Conservation (phyloP, 2,113 vertebrate genomes). For the Saccopteryx bilineata region DNA sequence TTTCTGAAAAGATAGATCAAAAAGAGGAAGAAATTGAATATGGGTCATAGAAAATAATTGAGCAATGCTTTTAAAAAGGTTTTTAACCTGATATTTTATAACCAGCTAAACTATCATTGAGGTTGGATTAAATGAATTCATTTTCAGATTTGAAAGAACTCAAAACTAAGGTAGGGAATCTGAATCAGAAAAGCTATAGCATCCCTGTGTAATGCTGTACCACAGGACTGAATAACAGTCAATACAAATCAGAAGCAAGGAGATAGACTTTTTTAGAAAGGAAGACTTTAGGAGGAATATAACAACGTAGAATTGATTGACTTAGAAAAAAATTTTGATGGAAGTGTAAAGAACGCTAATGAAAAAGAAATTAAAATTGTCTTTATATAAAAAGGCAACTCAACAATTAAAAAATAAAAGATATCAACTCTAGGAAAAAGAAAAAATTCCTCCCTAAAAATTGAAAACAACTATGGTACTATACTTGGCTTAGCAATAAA, state of each 20-base stretch:
- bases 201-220: neutral
- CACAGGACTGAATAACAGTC: neutral
- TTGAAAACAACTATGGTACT: neutral
- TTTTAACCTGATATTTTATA: conserved; percentile 33
- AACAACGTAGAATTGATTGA: neutral
- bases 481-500: neutral
- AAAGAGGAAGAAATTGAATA: neutral
- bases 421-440: neutral
- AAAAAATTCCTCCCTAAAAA: neutral
- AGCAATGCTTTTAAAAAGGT: neutral
- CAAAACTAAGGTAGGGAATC: neutral
- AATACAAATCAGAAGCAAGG: neutral
- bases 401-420: neutral
- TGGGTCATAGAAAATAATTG: neutral
- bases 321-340: neutral
- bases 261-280: neutral
- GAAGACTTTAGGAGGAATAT: neutral
- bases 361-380: neutral
- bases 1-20: neutral
- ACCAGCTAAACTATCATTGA: neutral
- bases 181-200: neutral
- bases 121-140: neutral
- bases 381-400: neutral
- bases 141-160: conserved; percentile 28
- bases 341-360: neutral